Conservation (phyloP, 2,888 invertebrate genomes). For the Caenorhabditis sinica region DNA sequence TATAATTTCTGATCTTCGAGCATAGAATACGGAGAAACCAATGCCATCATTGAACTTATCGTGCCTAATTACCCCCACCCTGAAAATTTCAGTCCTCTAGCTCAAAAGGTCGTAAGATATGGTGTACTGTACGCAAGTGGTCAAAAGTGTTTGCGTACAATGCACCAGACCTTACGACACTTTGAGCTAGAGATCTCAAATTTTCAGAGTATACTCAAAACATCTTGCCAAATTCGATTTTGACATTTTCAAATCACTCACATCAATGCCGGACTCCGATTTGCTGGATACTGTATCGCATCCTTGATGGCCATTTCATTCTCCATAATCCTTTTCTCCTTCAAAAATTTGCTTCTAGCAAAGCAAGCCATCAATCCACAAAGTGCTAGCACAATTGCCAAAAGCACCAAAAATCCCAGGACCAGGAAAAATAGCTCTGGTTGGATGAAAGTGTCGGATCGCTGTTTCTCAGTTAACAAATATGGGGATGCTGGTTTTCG, state of each 20-base stretch:
- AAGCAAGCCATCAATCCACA: constrained; percentile 61
- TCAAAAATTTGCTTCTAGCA: constrained; percentile 38
- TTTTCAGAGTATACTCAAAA: not conserved
- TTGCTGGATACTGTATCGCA: constrained; percentile 50
- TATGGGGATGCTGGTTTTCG: constrained; percentile 38
- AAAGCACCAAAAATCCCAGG: constrained; percentile 41
- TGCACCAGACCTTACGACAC: not conserved
- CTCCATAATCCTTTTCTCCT: constrained; percentile 42
- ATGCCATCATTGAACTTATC: not conserved
- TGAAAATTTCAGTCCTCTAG: not conserved
- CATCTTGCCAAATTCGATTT: not conserved
- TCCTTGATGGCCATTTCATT: constrained; percentile 63
- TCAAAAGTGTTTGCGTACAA: constrained; percentile 6
- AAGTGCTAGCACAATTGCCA: constrained; percentile 43
- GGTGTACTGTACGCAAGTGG: too few species aligned
- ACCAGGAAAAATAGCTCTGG: constrained; percentile 57
- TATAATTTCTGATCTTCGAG: too few species aligned
- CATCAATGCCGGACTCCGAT: constrained; percentile 58
- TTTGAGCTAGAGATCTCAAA: not conserved
- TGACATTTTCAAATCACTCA: constrained; percentile 17
- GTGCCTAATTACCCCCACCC: not conserved
- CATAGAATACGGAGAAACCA: not conserved
- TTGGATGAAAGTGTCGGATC: constrained; percentile 50
- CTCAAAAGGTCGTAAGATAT: not conserved
- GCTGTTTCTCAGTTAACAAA: not conserved